Base-by-base conservation (phyloP, 2,888 invertebrate species). In the Ophion obscuratus region DNA sequence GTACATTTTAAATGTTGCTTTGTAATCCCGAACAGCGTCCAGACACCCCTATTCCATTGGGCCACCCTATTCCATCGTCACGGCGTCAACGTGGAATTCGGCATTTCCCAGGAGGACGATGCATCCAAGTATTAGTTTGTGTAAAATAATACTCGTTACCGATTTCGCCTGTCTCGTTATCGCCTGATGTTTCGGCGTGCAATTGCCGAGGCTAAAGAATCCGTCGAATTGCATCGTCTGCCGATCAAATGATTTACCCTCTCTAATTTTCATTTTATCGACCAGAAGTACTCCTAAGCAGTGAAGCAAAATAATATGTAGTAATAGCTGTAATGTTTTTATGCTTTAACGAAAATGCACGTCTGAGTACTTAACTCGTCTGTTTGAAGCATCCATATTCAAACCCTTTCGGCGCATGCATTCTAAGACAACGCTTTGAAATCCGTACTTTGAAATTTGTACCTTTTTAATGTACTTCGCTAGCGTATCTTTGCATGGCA, bases 351-450 rank as follows among this genome's bases (percentile, higher is more conserved):
- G 53, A 14, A 14, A 53, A 10, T 53, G 14, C 53, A 53, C 53
- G 53, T 3, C 4, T 2, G 53, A 53, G 53, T 3, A 14, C 53
- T 53, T 5, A 53, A 2, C 53, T 14, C 53, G 53, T 14, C 53
- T 53, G 53, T 2, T 53, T 14, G 53, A 53, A 14, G 53, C 53
- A 53, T 81, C 77, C 87, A 88, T 86, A 27, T 59, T 36, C 10
- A 17, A 61, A 44, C 71, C 62, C 82, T 85, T 88, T 59, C 83
- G 57, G 40, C 62, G 24, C 5, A 89, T 36, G 11, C 59, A 66
- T 14, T 66, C 31, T 6, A 66, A 66, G 66, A 66, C 17, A 9
- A 27, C 66, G 20, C 27, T 4, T 31, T 66, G 66, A 76, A 57
- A 77, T 70, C 27, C 57, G 36, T 36, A 59, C 61, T 9, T 36